Evolutionary conservation across 2,888 invertebrate genomes (phyloP).

Genomic region (Drosophila borborema): DNA sequence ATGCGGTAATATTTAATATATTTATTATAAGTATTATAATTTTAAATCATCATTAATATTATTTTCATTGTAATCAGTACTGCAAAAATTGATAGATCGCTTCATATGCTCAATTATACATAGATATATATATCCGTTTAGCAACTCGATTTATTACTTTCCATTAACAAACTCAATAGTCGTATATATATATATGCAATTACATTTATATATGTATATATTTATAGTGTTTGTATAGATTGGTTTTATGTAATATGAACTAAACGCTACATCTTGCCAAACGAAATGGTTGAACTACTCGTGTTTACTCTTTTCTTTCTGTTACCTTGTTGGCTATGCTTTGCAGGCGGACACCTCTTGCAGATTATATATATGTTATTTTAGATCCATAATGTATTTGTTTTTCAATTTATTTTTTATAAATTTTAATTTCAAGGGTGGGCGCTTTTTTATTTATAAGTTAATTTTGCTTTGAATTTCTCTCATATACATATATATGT

Average conservation of each 20-base stretch:
- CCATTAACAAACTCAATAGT: constrained; percentile 48
- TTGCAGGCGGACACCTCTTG: constrained; percentile 61
- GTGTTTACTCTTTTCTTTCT: constrained; percentile 18
- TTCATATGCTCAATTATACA: constrained; percentile 37
- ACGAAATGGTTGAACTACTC: constrained; percentile 22
- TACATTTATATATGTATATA: constrained; percentile 40
- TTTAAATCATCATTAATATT: constrained; percentile 32
- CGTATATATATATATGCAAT: constrained; percentile 44
- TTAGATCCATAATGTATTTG: constrained; percentile 48
- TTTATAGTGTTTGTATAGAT: constrained; percentile 46
- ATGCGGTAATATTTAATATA: constrained; percentile 42
- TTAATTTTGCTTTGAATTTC: constrained; percentile 40
- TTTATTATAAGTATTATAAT: constrained; percentile 40
- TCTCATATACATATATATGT: constrained; percentile 33
- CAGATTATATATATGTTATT: constrained; percentile 43
- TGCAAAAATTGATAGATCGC: constrained; percentile 51
- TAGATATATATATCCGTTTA: constrained; percentile 5
- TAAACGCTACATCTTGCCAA: constrained; percentile 39
- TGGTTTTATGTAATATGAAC: constrained; percentile 43
- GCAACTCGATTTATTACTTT: constrained; percentile 30
- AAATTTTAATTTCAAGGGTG: constrained; percentile 68
- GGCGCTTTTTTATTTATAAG: constrained; percentile 56
- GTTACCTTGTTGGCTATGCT: constrained; percentile 30
- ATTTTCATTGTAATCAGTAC: constrained; percentile 51
- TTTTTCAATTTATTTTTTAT: constrained; percentile 36